Conservation (phyloP, 35 echinoderm and acorn worm genomes). For the Eucidaris tribuloides region DNA sequence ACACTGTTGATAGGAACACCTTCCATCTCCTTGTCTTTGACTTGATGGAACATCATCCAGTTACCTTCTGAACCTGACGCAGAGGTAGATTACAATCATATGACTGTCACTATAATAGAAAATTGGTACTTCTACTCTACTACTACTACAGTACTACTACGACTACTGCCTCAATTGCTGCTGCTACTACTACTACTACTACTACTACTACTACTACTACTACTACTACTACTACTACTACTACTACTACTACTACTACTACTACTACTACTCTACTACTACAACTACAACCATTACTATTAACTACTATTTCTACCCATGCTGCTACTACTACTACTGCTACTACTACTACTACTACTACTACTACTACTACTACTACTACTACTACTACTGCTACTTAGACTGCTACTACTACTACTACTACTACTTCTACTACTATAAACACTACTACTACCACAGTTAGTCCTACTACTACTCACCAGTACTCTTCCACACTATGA, state of each 20-base stretch:
- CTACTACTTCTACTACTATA: neutral
- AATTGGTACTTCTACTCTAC: too few relatives aligned
- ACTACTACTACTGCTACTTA: neutral
- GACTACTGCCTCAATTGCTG: neutral
- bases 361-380: neutral
- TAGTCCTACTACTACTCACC: neutral
- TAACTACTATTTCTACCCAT: too few relatives aligned
- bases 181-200: neutral
- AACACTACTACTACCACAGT: neutral
- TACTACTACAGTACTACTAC: neutral
- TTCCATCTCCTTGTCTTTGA: conserved; percentile 79
- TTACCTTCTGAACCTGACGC: too few relatives aligned
- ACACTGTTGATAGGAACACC: too few relatives aligned
- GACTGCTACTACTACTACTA: neutral
- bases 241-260: neutral
- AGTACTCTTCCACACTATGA: conserved; percentile 80
- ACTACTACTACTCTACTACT: neutral
- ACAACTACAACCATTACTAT: neutral
- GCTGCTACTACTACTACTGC: neutral
- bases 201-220: neutral
- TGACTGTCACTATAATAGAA: too few relatives aligned
- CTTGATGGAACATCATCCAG: conserved; percentile 55
- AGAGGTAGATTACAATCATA: too few relatives aligned
- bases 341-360: neutral
- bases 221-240: neutral